Evolutionary conservation across 2,888 invertebrate genomes (phyloP).

Genomic region (Patella caerulea): DNA sequence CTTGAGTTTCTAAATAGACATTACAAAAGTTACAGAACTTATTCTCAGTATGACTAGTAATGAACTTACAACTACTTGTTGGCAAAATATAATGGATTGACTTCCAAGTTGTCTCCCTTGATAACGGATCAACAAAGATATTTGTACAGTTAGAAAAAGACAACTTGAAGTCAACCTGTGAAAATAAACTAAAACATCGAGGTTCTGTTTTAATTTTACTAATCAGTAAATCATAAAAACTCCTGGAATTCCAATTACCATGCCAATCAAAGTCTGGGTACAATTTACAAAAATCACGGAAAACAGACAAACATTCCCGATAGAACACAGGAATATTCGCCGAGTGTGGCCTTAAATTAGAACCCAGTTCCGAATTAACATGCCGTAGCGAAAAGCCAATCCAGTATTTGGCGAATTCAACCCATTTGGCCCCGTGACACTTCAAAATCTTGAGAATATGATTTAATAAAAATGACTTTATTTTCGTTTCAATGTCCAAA

Average conservation of each 20-base stretch:
- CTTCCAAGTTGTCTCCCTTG: background rate
- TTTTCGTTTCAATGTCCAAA: constrained; percentile 24
- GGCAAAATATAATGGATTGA: background rate
- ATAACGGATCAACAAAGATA: background rate
- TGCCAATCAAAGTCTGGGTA: background rate
- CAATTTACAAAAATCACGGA: background rate
- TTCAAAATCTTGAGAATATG: constrained; percentile 28
- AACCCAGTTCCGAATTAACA: constrained; percentile 12
- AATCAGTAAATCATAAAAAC: constrained; percentile 9
- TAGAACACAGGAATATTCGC: constrained; percentile 21
- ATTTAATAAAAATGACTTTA: constrained; percentile 18
- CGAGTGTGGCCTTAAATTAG: constrained; percentile 30
- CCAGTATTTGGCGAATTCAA: constrained; percentile 33
- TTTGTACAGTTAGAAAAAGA: background rate
- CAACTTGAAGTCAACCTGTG: background rate
- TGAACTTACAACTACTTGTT: background rate
- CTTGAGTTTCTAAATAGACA: background rate
- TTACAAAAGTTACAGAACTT: background rate
- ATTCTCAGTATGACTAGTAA: background rate
- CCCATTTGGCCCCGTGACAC: constrained; percentile 24
- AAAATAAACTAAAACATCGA: background rate
- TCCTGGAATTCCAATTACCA: background rate
- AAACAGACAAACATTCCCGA: background rate
- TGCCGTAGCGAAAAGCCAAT: constrained; percentile 25
- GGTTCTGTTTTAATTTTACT: background rate